Percentiles rank a stretch among this genome's conserved stretches.
These are phyloP conservation scores for Huso huso DNA, from an alignment of 2,797 vertebrate species.

Conservation along the genomic window DNA sequence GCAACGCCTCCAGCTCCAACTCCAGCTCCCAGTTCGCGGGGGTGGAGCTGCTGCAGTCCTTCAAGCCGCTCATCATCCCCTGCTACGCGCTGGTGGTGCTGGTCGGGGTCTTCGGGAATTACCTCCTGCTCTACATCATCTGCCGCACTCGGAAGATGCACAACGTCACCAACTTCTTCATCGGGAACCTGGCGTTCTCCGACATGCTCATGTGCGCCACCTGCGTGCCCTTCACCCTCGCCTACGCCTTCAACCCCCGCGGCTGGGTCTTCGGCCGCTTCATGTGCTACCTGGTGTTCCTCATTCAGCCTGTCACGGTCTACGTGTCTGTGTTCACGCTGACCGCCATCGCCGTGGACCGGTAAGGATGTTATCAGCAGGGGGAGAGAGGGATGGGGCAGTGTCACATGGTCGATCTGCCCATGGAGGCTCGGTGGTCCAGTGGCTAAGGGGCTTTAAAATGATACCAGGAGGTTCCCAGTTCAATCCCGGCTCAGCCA, in stretches of 20 bases:
- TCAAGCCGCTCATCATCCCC: slow-evolving; percentile 77
- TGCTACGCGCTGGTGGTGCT: slow-evolving; percentile 74
- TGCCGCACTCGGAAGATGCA: slow-evolving; percentile 81
- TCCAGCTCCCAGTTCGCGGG: slow-evolving; percentile 63
- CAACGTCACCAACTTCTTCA: slow-evolving; percentile 84
- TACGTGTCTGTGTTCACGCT: slow-evolving; percentile 83
- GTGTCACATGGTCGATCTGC: too few species aligned
- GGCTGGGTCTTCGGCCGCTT: slow-evolving; percentile 81
- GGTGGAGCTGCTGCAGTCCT: slow-evolving; percentile 76
- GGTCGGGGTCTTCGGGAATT: slow-evolving; percentile 73
- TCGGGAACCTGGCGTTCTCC: slow-evolving; percentile 80
- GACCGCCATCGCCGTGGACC: slow-evolving; percentile 78
- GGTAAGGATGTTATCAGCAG: slow-evolving; percentile 44
- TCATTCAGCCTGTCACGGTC: slow-evolving; percentile 82
- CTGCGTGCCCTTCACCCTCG: slow-evolving; percentile 78
- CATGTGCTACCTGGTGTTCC: slow-evolving; percentile 79
- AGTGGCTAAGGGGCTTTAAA: too few species aligned
- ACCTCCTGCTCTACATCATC: slow-evolving; percentile 78
- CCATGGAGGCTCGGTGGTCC: too few species aligned
- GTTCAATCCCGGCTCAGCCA: too few species aligned
- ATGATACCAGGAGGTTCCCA: too few species aligned
- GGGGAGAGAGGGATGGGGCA: too few species aligned
- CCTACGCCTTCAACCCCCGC: slow-evolving; percentile 75
- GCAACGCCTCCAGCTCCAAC: slow-evolving; percentile 50
- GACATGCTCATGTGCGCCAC: slow-evolving; percentile 85